These are phyloP conservation scores for Leptinotarsa haldemani DNA, from an alignment of 2,888 invertebrate species.

Conservation along the genomic window DNA sequence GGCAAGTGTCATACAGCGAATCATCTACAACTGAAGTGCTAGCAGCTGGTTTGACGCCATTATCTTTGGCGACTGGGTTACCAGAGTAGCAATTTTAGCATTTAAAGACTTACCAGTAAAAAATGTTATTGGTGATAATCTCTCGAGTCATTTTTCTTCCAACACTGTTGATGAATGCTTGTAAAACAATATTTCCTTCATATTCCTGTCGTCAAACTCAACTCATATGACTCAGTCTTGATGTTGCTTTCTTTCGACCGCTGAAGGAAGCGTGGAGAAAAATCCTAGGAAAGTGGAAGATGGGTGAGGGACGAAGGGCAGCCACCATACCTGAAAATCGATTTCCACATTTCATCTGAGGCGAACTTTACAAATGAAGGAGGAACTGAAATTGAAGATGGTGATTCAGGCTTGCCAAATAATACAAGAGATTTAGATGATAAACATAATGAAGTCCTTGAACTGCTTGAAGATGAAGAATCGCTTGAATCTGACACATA, in stretches of 20 bases:
- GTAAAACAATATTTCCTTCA: slow-evolving; percentile 15
- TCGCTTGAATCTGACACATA: not conserved
- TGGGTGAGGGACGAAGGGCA: slow-evolving; percentile 15
- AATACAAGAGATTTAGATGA: not conserved
- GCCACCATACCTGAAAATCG: slow-evolving; percentile 21
- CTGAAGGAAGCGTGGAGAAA: slow-evolving; percentile 25
- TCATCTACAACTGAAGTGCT: slow-evolving; percentile 19
- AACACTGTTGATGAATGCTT: slow-evolving; percentile 16
- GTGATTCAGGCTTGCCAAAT: not conserved
- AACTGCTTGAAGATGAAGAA: not conserved
- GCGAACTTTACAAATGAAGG: no score
- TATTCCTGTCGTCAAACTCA: slow-evolving; percentile 17
- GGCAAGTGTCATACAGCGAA: no score
- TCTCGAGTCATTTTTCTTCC: slow-evolving; percentile 18
- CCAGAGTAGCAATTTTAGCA: slow-evolving; percentile 18
- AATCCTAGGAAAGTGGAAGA: slow-evolving; percentile 28
- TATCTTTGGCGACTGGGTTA: slow-evolving; percentile 29
- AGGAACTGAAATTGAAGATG: slow-evolving; percentile 1
- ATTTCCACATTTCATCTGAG: not conserved
- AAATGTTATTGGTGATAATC: slow-evolving; percentile 23
- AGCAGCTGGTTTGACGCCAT: slow-evolving; percentile 34
- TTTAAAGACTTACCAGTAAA: slow-evolving; percentile 21
- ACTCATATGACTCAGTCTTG: slow-evolving; percentile 8
- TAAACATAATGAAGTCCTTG: slow-evolving; percentile 6
- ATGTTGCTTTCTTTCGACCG: slow-evolving; percentile 20